Percentiles rank a stretch among this genome's conserved stretches.
phyloP scores from a whole-genome alignment of 2,888 invertebrate species.

The Drosophila antonietae region DNA sequence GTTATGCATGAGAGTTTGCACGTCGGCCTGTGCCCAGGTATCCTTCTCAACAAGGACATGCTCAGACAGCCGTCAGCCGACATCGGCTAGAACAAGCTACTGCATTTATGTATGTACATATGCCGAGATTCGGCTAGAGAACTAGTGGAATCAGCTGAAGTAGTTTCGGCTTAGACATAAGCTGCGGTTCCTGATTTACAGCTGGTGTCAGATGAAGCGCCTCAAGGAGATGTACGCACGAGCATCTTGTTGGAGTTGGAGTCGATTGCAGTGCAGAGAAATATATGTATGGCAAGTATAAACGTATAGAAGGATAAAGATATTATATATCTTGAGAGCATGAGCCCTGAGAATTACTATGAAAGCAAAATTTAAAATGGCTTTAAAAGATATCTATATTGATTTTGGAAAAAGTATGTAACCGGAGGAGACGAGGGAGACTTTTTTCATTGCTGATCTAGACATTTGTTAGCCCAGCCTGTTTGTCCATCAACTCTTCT shows the following conservation, averaged over 20 bases:
- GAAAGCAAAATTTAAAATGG: background rate
- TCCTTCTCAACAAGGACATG: slow-evolving; percentile 54
- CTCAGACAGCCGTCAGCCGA: slow-evolving; percentile 22
- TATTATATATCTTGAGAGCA: background rate
- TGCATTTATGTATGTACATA: slow-evolving; percentile 24
- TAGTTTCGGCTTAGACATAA: slow-evolving; percentile 11
- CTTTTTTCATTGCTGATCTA: no score
- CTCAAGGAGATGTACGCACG: background rate
- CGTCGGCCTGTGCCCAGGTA: slow-evolving; percentile 13
- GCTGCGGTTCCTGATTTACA: slow-evolving; percentile 22
- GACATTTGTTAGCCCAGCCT: no score
- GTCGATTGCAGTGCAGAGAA: background rate
- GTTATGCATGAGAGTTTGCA: slow-evolving; percentile 13
- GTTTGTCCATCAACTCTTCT: no score
- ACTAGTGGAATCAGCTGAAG: slow-evolving; percentile 1
- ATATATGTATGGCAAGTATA: background rate
- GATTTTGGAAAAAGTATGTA: background rate
- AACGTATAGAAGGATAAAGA: background rate
- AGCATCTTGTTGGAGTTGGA: no score
- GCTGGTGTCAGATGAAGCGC: background rate
- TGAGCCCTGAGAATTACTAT: background rate
- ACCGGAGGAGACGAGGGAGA: background rate
- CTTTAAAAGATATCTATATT: background rate
- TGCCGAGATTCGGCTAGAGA: background rate
- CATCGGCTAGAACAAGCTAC: slow-evolving; percentile 19